phyloP scores from a whole-genome alignment of 2,797 vertebrate species.

The Dallia pectoralis region DNA sequence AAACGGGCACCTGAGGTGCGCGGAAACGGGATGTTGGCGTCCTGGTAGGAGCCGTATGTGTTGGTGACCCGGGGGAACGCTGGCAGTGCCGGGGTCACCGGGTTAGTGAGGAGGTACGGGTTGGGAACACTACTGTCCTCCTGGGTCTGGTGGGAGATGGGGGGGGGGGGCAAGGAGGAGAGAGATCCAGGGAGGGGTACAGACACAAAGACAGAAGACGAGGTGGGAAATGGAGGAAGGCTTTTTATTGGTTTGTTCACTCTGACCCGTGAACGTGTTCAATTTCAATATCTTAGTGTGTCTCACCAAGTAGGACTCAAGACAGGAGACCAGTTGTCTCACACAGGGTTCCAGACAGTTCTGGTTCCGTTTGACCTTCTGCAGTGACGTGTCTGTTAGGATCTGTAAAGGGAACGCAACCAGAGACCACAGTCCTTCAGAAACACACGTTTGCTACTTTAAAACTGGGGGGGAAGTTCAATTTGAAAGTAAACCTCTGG shows the following conservation, averaged over 20 bases:
- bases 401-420: slow-evolving; percentile 69
- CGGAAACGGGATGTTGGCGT: slow-evolving; percentile 96
- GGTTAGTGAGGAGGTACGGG: slow-evolving; percentile 85
- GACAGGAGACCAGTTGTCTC: slow-evolving; percentile 92
- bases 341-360: slow-evolving; percentile 97
- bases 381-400: slow-evolving; percentile 92
- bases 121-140: slow-evolving; percentile 84
- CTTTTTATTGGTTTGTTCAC: neutral
- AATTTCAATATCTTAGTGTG: neutral
- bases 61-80: slow-evolving; percentile 91
- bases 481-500: too few relatives aligned
- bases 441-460: neutral
- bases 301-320: slow-evolving; percentile 92
- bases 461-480: too few relatives aligned
- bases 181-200: neutral
- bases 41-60: slow-evolving; percentile 95
- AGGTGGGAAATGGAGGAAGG: too few relatives aligned
- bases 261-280: neutral
- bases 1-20: slow-evolving; percentile 95
- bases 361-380: slow-evolving; percentile 98
- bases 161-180: neutral
- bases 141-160: slow-evolving; percentile 75
- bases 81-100: slow-evolving; percentile 85
- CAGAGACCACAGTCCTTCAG: neutral
- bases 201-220: neutral